phyloP scores from a whole-genome alignment of 2,797 vertebrate species.

The Siniperca scherzeri region DNA sequence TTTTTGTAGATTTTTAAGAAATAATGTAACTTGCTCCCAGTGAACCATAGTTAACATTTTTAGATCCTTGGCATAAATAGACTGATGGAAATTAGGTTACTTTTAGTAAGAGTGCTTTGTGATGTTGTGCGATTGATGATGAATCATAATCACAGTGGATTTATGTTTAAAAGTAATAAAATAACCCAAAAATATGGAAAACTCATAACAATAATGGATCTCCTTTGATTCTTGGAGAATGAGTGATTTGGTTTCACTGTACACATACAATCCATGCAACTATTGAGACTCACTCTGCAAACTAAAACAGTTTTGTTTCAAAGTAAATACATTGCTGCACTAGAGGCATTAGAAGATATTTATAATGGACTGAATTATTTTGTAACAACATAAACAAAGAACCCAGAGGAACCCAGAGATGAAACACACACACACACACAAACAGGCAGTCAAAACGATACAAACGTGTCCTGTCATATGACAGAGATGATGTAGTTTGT shows the following conservation, averaged over 20 bases:
- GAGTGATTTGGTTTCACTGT: not conserved
- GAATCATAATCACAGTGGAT: not conserved
- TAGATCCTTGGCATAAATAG: not conserved
- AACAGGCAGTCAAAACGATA: not conserved
- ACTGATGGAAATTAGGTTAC: not conserved
- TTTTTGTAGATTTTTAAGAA: not conserved
- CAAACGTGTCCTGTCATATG: constrained; percentile 11
- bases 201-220: not conserved
- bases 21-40: not conserved
- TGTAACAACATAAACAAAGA: not conserved
- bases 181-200: not conserved
- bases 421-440: not conserved
- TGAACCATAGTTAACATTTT: not conserved
- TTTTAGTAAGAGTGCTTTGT: not conserved
- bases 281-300: not conserved
- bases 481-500: constrained; percentile 21
- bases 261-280: not conserved
- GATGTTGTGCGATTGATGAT: not conserved
- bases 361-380: not conserved
- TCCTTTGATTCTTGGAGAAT: not conserved
- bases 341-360: not conserved
- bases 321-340: not conserved
- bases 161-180: not conserved
- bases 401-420: not conserved
- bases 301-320: not conserved